Base-by-base conservation (phyloP, 2,113 vertebrate species). In the Cathartes aura region DNA sequence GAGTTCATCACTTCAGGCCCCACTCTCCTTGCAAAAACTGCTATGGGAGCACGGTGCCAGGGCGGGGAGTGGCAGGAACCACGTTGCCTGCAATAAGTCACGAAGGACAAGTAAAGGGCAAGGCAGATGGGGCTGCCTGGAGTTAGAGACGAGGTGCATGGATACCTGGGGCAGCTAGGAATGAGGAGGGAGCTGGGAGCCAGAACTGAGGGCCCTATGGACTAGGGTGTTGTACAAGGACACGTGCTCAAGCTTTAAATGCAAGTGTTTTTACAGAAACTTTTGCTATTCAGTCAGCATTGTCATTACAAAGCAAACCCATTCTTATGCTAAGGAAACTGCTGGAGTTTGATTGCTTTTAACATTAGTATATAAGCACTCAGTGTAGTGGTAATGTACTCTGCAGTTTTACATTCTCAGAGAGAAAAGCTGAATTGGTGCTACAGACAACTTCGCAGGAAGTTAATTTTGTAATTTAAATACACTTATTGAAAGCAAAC, bases 391-490 rank as follows among this genome's bases (percentile, higher is more conserved):
- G 38, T n/a, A 59, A 82, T 5, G 12, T 20, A 29, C 71, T 73
- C 62, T 5, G 27, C 27, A 43, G 58, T 16, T 82, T 60, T 76
- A 40, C 56, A 6, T 34, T 60, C 60, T 78, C 27, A 11, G 47
- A 52, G 58, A 93, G 71, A 48, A 86, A 63, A 93, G 27, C 43
- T n/a, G 34, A 64, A 53, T 11, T 52, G 21, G 36, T 70, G 32
- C 8, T 7, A 14, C 0, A 59, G 58, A 42, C 29, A 60, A 29
- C 48, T 86, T 83, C 8, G 10, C n/a, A 36, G 62, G 43, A 60
- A 86, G 62, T 27, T 56, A 34, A 68, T 90, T 76, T 80, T 83
- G 15, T 73, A 34, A 56, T 94, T 86, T 76, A 62, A 90, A 73
- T 36, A 76, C 38, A 15, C 24, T 66, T 66, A n/a, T 4, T 58